Evolutionary conservation across 2,888 invertebrate species (phyloP).

Genomic region (Sussaba pulchella): DNA sequence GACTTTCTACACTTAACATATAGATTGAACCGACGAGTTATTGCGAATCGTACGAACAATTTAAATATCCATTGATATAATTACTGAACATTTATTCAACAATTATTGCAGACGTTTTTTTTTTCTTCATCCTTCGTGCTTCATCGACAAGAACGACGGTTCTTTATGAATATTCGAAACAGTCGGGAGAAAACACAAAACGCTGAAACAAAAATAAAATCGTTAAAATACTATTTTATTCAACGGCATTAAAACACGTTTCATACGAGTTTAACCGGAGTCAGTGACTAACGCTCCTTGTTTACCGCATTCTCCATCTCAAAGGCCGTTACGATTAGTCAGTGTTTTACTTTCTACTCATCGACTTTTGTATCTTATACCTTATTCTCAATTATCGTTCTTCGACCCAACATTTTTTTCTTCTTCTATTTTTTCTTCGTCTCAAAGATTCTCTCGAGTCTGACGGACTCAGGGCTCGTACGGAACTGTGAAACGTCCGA

Average conservation of each 20-base stretch:
- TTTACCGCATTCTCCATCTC: slow-evolving; percentile 45
- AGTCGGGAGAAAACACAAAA: background rate
- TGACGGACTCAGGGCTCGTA: background rate
- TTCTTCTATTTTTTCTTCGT: background rate
- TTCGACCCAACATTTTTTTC: background rate
- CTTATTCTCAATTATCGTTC: slow-evolving; percentile 1
- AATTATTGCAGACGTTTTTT: background rate
- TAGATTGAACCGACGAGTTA: slow-evolving; percentile 11
- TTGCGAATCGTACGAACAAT: background rate
- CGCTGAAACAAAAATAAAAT: background rate
- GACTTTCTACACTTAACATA: slow-evolving; percentile 21
- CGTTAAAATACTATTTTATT: background rate
- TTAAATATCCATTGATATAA: background rate
- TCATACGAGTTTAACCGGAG: slow-evolving; percentile 5
- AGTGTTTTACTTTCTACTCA: slow-evolving; percentile 56
- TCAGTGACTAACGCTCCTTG: slow-evolving; percentile 44
- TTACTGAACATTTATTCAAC: background rate
- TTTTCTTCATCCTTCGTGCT: background rate
- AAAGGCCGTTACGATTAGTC: slow-evolving; percentile 54
- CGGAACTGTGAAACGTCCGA: slow-evolving; percentile 14
- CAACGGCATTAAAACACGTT: background rate
- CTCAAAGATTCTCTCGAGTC: background rate
- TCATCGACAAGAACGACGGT: background rate
- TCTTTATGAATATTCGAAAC: background rate
- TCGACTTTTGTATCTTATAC: slow-evolving; percentile 15